Evolutionary conservation across 2,113 vertebrate species (phyloP).

Genomic region (Odocoileus hemionus): DNA sequence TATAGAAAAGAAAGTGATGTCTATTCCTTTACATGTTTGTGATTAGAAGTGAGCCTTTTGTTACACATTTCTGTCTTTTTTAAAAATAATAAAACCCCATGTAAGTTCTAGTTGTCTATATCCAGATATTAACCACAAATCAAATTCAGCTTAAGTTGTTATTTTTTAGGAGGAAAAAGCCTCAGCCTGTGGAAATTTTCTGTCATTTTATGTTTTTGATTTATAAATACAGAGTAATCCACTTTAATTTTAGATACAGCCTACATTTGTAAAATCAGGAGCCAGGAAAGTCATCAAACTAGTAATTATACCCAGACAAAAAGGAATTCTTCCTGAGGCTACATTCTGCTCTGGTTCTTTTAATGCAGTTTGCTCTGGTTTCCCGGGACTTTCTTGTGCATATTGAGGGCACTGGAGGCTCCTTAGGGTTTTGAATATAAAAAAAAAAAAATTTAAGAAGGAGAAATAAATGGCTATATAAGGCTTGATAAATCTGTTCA

Average conservation of each 20-base stretch:
- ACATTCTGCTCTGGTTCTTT: constrained; percentile 37
- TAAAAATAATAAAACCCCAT: background rate
- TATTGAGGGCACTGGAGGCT: constrained; percentile 29
- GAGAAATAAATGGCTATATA: background rate
- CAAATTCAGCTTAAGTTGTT: background rate
- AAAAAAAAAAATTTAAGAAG: background rate
- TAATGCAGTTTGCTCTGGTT: background rate
- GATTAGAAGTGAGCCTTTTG: background rate
- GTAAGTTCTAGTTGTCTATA: background rate
- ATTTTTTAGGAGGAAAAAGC: background rate
- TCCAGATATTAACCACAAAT: background rate
- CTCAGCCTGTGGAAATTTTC: background rate
- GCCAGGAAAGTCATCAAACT: constrained; percentile 41
- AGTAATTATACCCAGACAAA: constrained; percentile 9
- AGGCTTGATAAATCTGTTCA: background rate
- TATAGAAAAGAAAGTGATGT: background rate
- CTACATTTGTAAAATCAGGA: constrained; percentile 51
- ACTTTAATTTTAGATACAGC: constrained; percentile 59
- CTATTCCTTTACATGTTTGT: background rate
- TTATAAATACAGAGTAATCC: constrained; percentile 30
- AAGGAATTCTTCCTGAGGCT: constrained; percentile 48
- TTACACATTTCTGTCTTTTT: background rate
- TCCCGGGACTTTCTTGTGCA: background rate
- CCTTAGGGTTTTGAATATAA: background rate
- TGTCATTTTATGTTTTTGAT: constrained; percentile 25